Evolutionary conservation across 2,797 vertebrate genomes (phyloP).

Genomic region (Yasuhikotakia modesta): DNA sequence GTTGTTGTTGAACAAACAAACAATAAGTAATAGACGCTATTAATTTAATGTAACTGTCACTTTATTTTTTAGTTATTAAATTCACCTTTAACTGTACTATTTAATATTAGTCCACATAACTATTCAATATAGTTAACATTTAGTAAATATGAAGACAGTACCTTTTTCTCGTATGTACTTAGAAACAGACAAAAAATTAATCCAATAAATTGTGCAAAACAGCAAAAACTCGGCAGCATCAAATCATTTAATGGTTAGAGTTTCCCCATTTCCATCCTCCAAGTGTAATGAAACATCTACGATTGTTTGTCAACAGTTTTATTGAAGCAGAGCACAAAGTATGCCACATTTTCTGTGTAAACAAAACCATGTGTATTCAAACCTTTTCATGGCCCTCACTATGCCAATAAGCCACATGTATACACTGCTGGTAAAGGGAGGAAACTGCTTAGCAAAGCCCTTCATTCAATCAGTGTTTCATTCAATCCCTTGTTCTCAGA

Average conservation of each 20-base stretch:
- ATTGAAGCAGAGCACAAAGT: conserved; percentile 17
- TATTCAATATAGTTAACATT: neutral
- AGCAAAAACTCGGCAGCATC: neutral
- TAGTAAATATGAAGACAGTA: too few relatives aligned
- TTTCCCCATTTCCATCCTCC: neutral
- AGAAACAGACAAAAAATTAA: neutral
- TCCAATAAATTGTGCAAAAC: neutral
- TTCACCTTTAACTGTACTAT: neutral
- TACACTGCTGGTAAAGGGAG: conserved; percentile 46
- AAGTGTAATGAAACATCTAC: neutral
- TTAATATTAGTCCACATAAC: neutral
- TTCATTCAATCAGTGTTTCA: conserved; percentile 59
- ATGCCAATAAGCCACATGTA: conserved; percentile 48
- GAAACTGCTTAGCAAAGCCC: conserved; percentile 43
- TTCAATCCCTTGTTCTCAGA: conserved; percentile 61
- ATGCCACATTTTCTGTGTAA: conserved; percentile 27
- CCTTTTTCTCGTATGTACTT: neutral
- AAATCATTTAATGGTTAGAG: neutral
- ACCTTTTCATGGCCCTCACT: conserved; percentile 33
- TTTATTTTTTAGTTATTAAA: neutral
- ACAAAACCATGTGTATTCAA: conserved; percentile 37
- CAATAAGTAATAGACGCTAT: neutral
- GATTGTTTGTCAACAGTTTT: conserved; percentile 37
- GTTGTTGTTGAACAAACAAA: neutral
- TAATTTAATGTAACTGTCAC: neutral